phyloP scores from a whole-genome alignment of 2,888 invertebrate species.

The Sinhomidia bicolor region DNA sequence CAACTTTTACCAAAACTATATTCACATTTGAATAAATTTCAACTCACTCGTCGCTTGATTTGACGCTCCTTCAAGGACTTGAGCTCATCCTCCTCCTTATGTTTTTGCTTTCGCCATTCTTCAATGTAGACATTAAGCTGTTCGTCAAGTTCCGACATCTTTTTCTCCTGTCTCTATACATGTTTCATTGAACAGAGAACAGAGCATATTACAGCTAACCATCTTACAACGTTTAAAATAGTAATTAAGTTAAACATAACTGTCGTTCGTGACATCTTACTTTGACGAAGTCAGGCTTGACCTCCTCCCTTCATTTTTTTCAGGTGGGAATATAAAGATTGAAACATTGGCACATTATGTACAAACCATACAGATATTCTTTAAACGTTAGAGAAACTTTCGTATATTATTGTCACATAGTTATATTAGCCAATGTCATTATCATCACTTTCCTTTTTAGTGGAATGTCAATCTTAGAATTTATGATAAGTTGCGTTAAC shows the following conservation, averaged over 20 bases:
- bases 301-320: slow-evolving; percentile 70
- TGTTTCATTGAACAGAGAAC: too few relatives aligned
- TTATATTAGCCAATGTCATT: slow-evolving; percentile 60
- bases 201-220: too few relatives aligned
- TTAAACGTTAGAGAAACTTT: neutral
- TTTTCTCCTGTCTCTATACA: slow-evolving; percentile 71
- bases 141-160: slow-evolving; percentile 72
- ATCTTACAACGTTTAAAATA: too few relatives aligned
- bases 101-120: slow-evolving; percentile 76
- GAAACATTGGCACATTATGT: slow-evolving; percentile 39
- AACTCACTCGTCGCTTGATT: slow-evolving; percentile 70
- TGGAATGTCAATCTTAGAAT: slow-evolving; percentile 49
- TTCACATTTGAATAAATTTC: slow-evolving; percentile 63
- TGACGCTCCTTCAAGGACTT: slow-evolving; percentile 70
- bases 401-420: slow-evolving; percentile 36
- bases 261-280: slow-evolving; percentile 58
- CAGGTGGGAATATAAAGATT: slow-evolving; percentile 57
- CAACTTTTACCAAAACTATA: neutral
- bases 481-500: slow-evolving; percentile 33
- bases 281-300: slow-evolving; percentile 75
- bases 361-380: neutral
- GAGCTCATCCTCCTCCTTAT: slow-evolving; percentile 75
- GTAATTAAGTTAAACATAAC: too few relatives aligned
- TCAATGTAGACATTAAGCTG: slow-evolving; percentile 75
- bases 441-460: slow-evolving; percentile 60